Conservation (phyloP, 2,797 vertebrate genomes). For the Odontamblyopus lacepedii region DNA sequence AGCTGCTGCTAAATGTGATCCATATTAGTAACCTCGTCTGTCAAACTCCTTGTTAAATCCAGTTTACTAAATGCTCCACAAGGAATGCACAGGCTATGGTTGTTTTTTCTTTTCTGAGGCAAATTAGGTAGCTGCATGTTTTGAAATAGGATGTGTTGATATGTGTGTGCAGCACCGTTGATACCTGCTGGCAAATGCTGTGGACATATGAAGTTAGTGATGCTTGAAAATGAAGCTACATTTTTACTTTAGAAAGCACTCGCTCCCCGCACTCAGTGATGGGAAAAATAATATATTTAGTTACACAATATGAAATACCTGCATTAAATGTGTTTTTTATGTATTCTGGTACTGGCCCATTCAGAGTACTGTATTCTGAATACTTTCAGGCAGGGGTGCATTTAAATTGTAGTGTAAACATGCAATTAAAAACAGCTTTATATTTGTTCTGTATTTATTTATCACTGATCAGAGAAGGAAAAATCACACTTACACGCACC, state of each 20-base stretch:
- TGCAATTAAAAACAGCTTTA: too few species aligned
- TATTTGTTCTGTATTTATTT: too few species aligned
- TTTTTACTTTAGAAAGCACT: constrained; percentile 2
- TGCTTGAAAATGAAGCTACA: constrained; percentile 1
- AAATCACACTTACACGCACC: too few species aligned
- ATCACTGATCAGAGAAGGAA: too few species aligned
- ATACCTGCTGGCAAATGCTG: neutral
- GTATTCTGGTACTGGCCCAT: too few species aligned
- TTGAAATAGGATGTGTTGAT: neutral
- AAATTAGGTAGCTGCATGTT: neutral
- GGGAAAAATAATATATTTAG: too few species aligned
- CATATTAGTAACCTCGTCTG: neutral
- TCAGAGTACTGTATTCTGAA: too few species aligned
- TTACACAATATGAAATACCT: too few species aligned
- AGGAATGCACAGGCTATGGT: neutral
- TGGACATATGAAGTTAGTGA: constrained; percentile 1
- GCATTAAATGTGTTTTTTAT: too few species aligned
- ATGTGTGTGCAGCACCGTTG: neutral
- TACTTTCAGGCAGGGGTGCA: too few species aligned
- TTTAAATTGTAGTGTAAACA: too few species aligned
- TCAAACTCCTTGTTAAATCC: constrained; percentile 1
- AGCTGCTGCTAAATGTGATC: constrained; percentile 1
- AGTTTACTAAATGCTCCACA: neutral
- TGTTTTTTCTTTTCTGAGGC: neutral
- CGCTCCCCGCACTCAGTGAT: neutral